Percentiles rank a stretch among this genome's conserved stretches.
Conservation (phyloP, 92 coral and sea anemone genomes). For the Zoanthus sociatus region DNA sequence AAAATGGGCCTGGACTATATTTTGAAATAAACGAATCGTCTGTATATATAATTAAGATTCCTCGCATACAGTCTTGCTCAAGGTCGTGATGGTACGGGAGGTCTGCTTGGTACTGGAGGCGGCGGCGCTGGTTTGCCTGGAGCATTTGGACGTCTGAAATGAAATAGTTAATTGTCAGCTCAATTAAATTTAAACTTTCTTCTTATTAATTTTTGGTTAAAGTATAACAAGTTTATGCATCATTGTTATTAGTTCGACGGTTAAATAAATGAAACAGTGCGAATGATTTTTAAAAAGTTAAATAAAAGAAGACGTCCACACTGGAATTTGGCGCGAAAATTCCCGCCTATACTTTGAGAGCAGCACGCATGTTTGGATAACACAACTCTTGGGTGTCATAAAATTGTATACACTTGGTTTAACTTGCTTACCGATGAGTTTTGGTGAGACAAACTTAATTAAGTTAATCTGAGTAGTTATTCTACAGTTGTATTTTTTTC, state of each 20-base stretch:
- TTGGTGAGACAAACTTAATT: no score
- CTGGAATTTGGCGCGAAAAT: background rate
- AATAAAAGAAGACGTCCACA: background rate
- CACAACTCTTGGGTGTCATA: background rate
- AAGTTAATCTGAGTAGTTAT: no score
- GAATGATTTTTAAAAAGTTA: no score
- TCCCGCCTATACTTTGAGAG: background rate
- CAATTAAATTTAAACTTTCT: no score
- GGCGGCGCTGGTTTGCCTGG: conserved; percentile 94
- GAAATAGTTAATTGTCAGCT: background rate
- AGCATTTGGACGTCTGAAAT: conserved; percentile 94
- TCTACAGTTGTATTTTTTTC: no score
- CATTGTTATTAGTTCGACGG: background rate
- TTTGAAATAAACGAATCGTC: background rate
- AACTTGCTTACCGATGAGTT: no score
- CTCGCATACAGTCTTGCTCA: background rate
- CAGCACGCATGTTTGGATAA: background rate
- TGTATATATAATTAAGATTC: background rate
- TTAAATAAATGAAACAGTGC: no score
- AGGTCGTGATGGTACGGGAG: conserved; percentile 97
- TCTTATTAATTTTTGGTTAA: background rate
- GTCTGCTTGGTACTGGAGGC: conserved; percentile 96
- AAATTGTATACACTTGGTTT: background rate
- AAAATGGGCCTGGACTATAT: background rate
- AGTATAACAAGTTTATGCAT: background rate